Conservation (phyloP, 2,797 vertebrate genomes). For the Rousettus madagascariensis region DNA sequence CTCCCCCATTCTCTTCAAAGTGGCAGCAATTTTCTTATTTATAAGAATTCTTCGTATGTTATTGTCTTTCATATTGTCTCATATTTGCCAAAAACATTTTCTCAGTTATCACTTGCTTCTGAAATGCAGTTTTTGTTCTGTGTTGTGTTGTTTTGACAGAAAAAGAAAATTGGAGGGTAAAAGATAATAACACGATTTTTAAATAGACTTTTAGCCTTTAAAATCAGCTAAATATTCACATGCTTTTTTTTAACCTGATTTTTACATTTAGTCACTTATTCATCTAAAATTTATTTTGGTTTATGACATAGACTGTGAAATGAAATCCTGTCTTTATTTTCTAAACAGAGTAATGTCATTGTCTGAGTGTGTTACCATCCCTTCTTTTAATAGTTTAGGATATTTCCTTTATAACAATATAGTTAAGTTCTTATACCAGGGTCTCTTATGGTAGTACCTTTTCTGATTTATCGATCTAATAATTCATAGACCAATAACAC, state of each 20-base stretch:
- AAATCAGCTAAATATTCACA: neutral
- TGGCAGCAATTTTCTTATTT: neutral
- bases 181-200: neutral
- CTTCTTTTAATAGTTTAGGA: neutral
- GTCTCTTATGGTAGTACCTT: neutral
- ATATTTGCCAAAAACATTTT: neutral
- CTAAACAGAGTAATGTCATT: neutral
- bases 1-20: neutral
- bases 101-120: neutral
- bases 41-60: neutral
- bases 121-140: neutral
- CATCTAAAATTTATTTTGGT: conserved; percentile 1
- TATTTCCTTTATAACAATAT: neutral
- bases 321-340: conserved; percentile 28
- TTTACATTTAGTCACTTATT: neutral
- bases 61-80: neutral
- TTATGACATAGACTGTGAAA: neutral
- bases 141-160: neutral
- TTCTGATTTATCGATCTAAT: neutral
- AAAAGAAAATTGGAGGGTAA: neutral
- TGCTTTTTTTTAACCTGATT: neutral
- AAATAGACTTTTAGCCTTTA: neutral
- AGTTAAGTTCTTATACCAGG: neutral
- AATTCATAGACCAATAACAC: neutral
- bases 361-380: neutral